Evolutionary conservation across 92 coral and sea anemone genomes (phyloP), one percentile per base, ranked within the genome.

Genomic region (Diadumene lineata): DNA sequence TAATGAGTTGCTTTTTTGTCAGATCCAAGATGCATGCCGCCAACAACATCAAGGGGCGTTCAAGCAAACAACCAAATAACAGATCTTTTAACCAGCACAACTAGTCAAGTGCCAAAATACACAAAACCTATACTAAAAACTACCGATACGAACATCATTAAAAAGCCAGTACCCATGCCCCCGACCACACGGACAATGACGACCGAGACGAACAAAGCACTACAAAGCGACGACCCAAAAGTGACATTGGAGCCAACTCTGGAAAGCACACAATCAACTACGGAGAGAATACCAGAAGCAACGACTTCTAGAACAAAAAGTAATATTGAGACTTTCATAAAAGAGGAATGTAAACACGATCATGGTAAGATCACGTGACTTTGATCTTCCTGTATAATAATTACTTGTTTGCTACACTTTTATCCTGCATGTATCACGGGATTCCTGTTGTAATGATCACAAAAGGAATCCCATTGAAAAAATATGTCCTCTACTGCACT

Each of bases 191-290:
- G 9, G 51, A 15, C 0, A 24, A 24, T 21, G 3, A 48, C 68
- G 23, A 75, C 80, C 60, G 50, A 28, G 64, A 27, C 29, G 15
- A 67, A 77, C 66, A 28, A 53, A 31, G 74, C 55, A 1, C 26
- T 77, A 51, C 82, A 77, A 48, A 77, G 82, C 32, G 82, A 77
- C 46, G 82, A 77, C 43, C 82, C 82, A 43, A 67, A 56, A 66
- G 44, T 56, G 29, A 77, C 82, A 8, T 23, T 77, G 24, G 21
- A 53, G 10, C 82, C 82, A 7, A 64, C 82, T 1, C 73, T 77
- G n/a, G n/a, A n/a, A 7, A 55, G 50, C 10, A 15, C 82, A 0
- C 69, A 50, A 19, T 50, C 44, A 11, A n/a, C n/a, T n/a, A 77
- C 82, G 18, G 62, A 43, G 17, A 15, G 38, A 18, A 4, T 53